These are phyloP conservation scores for Melinaea menophilus DNA, from an alignment of 2,888 invertebrate genomes.

Conservation along the genomic window DNA sequence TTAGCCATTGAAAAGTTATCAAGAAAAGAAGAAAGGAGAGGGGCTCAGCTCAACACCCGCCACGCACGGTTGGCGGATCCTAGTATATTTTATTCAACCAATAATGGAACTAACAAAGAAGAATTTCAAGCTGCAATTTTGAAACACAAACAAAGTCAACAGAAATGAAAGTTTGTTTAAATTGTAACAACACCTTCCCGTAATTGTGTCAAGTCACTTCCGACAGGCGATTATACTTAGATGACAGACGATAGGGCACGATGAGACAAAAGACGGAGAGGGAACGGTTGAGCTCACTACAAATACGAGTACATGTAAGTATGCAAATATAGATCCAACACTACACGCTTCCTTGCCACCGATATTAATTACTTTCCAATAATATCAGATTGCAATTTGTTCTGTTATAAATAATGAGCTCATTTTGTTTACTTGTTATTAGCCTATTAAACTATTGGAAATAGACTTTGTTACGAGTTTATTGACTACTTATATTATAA, in stretches of 20 bases:
- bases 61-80: no score
- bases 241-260: slow-evolving; percentile 43
- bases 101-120: no score
- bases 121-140: no score
- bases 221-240: slow-evolving; percentile 53
- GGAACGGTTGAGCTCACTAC: slow-evolving; percentile 1
- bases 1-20: no score
- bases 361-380: not conserved
- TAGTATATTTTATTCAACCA: no score
- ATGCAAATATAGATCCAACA: slow-evolving; percentile 10
- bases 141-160: slow-evolving; percentile 32
- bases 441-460: not conserved
- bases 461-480: no score
- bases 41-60: no score
- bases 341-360: not conserved
- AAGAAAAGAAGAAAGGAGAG: no score
- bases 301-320: slow-evolving; percentile 7
- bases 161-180: slow-evolving; percentile 60
- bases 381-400: not conserved
- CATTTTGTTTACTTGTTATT: not conserved
- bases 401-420: not conserved
- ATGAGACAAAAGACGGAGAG: slow-evolving; percentile 9
- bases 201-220: slow-evolving; percentile 58
- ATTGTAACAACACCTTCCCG: slow-evolving; percentile 46
- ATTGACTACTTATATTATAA: no score